Evolutionary conservation across 2,888 invertebrate species (phyloP), one percentile per base, ranked within the genome.

Genomic region (Sphaerophoria rueppellii): DNA sequence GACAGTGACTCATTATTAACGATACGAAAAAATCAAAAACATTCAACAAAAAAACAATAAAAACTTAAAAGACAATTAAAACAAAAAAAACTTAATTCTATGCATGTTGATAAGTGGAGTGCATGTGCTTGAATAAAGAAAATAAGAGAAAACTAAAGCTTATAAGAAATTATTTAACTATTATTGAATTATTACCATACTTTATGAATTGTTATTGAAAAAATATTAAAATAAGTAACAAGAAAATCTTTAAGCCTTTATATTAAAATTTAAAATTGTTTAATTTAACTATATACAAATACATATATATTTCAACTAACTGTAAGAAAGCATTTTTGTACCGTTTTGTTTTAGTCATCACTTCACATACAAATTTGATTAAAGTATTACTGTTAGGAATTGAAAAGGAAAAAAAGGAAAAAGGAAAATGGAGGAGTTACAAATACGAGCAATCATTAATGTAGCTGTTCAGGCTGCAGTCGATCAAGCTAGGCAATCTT

Each of bases 401-500:
- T n/a, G n/a, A n/a, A n/a, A n/a, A n/a, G 4, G 9, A 46, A 46
- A 46, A 7, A 46, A 46, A 46, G 12, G 12, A 46, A 46, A 46
- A 12, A 46, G 12, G 12, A 48, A 58, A 54, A 61, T 65, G 52
- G 50, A 65, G 35, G 65, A 65, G 37, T 2, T 24, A 52, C n/a
- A 52, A 67, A 6, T 67, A 4, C 52, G 67, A 9, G 70, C 57
- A 35, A 14, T 58, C 35, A 60, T 50, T 11, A 43, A 48, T 16
- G 58, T 35, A 34, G 67, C 67, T 40, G 43, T 67, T 54, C 46
- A 57, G 6, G 16, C 70, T 70, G 57, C 70, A 70, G 69, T 40
- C 14, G 34, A 9, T 11, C 69, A 46, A 40, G 52, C 55, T 32
- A 34, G 34, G 32, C 37, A 55, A 70, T 37, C 57, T 57, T 70